Evolutionary conservation across 2,113 vertebrate species (phyloP), one percentile per base, ranked within the genome.

Genomic region (Euleptes europaea): DNA sequence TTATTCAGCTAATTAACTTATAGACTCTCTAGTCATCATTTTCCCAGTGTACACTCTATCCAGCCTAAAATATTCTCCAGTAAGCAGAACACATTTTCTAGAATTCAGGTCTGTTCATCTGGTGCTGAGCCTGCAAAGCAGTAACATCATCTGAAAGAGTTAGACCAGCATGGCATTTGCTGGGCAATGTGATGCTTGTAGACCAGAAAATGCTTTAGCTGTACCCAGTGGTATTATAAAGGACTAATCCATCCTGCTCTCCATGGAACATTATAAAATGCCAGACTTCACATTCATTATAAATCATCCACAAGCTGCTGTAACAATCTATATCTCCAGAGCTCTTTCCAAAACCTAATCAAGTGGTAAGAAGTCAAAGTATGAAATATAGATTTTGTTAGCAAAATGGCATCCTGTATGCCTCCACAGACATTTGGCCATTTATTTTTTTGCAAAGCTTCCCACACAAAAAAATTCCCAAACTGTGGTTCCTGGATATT

Each of bases 241-340:
- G 12, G 38, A 40, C 44, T 21, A 80, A 65, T 63, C 69, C 28
- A 40, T 63, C 49, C 57, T 14, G 15, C 19, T 70, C 42, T 33
- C 44, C 28, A 73, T 26, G 15, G 26, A 74, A 31, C 35, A 57
- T 74, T 72, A 72, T 73, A 57, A 80, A 85, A 85, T 77, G n/a
- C 44, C n/a, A 66, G 72, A 66, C 14, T 85, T 85, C 15, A 14
- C 40, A 65, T 78, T 85, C 49, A 84, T 84, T 84, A 84, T 54
- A 76, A 51, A 78, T 44, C 42, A 44, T 19, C 51, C 10, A 73
- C 40, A 85, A 80, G 44, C 26, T 66, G 77, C 13, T 49, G 33
- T 63, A 63, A 38, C 44, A n/a, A 60, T 35, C 66, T 47, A 33
- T 15, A 72, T 72, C 75, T 73, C n/a, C 26, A 65, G n/a, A 57